Evolutionary conservation across 30 jellyfish, hydroid and myxozoan species (phyloP).

Genomic region (Hydractinia echinata): DNA sequence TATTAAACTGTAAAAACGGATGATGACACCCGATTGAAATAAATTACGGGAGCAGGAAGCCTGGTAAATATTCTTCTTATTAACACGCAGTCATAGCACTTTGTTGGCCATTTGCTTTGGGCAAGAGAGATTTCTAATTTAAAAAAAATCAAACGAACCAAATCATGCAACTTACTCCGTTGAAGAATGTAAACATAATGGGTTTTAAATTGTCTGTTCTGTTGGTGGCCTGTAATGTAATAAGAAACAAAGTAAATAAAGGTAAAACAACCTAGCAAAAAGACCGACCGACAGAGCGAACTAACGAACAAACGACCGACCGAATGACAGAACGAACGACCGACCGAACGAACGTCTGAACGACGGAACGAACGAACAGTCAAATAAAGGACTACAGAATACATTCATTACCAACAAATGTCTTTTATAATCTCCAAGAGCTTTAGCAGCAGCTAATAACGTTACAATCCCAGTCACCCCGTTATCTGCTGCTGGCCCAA

Average conservation of each 20-base stretch:
- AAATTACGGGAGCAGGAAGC: too few relatives aligned
- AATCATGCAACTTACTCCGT: slow-evolving; percentile 62
- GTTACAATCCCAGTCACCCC: slow-evolving; percentile 94
- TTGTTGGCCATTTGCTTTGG: too few relatives aligned
- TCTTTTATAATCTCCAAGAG: slow-evolving; percentile 90
- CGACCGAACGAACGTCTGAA: too few relatives aligned
- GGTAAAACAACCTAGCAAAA: background rate
- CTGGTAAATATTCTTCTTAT: too few relatives aligned
- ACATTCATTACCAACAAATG: slow-evolving; percentile 32
- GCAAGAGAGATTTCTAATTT: too few relatives aligned
- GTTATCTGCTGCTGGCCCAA: slow-evolving; percentile 96
- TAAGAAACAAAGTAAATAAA: background rate
- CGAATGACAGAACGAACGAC: too few relatives aligned
- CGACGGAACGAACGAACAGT: too few relatives aligned
- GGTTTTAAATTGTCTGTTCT: slow-evolving; percentile 56
- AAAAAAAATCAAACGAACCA: too few relatives aligned
- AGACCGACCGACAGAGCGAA: background rate
- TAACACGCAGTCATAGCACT: too few relatives aligned
- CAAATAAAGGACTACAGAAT: background rate
- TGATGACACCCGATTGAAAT: too few relatives aligned
- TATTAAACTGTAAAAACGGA: too few relatives aligned
- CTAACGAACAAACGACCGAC: too few relatives aligned
- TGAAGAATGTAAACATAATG: slow-evolving; percentile 74
- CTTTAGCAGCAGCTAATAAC: slow-evolving; percentile 82
- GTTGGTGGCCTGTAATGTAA: slow-evolving; percentile 1